Evolutionary conservation across 2,888 invertebrate species (phyloP).

Genomic region (Nemoura dubitans): DNA sequence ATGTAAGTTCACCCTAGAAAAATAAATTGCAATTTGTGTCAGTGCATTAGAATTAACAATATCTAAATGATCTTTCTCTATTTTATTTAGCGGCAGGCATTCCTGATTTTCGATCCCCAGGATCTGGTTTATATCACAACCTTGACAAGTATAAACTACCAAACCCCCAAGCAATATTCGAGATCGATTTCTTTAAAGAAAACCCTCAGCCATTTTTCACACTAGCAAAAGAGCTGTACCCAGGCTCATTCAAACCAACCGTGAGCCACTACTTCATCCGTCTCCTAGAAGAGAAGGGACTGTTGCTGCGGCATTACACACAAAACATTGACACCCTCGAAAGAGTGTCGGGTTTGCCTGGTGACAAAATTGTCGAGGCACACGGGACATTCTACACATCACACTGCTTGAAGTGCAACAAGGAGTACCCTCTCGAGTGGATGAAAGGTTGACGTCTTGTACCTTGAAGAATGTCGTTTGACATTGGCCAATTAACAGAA

Average conservation of each 20-base stretch:
- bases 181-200: conserved; percentile 83
- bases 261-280: conserved; percentile 90
- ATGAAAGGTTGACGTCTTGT: conserved; percentile 74
- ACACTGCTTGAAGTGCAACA: conserved; percentile 81
- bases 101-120: conserved; percentile 94
- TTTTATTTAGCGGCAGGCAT: conserved; percentile 85
- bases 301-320: conserved; percentile 64
- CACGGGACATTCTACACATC: conserved; percentile 93
- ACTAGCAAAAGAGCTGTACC: conserved; percentile 89
- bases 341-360: conserved; percentile 82
- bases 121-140: conserved; percentile 91
- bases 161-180: conserved; percentile 92
- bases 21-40: not conserved
- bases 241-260: conserved; percentile 89
- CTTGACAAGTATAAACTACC: conserved; percentile 90
- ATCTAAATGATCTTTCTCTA: not conserved
- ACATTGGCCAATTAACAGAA: conserved; percentile 36
- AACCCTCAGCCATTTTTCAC: conserved; percentile 94
- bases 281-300: conserved; percentile 82
- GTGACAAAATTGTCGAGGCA: conserved; percentile 89
- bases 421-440: conserved; percentile 80
- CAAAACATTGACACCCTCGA: conserved; percentile 96
- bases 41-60: not conserved
- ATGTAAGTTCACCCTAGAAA: conserved; percentile 68
- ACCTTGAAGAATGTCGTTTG: not conserved